Base-by-base conservation (phyloP, 2,797 vertebrate genomes). In the Delichon dasypus region DNA sequence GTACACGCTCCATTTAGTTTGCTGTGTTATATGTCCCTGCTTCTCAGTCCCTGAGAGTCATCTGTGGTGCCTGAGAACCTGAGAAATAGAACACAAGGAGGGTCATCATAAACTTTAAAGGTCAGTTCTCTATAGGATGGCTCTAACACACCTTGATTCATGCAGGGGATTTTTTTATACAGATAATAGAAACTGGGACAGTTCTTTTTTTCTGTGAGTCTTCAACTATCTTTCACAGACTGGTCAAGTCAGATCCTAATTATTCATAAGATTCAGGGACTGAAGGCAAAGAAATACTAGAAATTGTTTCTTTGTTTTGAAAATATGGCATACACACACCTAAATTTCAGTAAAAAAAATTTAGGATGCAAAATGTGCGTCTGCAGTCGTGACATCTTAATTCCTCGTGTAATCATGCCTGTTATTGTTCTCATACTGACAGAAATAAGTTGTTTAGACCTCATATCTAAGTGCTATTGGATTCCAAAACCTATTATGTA, bases 1-100 rank as follows among this genome's bases (percentile, higher is more conserved):
- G 22, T 47, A 42, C 4, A 27, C 3, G 29, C 10, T 20, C 5
- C 1, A 11, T 45, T 74, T 44, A 36, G 12, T 53, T 5, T n/a
- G 5, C 10, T 67, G 42, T 8, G 5, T 23, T 47, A 2, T 18
- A 19, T 7, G 5, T 2, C 9, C 7, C 10, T 60, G 1, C 10
- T 57, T 13, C 18, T 10, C 9, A 57, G 27, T 47, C 10, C 40
- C 15, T 27, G 14, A 36, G 40, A 12, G 15, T 16, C 21, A 12
- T 18, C 12, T 11, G 17, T 66, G 23, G 21, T 47, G 6, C 21
- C 38, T 66, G 55, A 57, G 55, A 57, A 34, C 22, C 9, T 57
- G 32, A 57, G 32, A 55, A 5, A 21, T 11, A 54, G 85, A 75
- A 45, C 3, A 58, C 53, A 78, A 66, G 7, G 5, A 45, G 7